Conservation (phyloP, 2,888 invertebrate species). For the Drosophila lutescens region DNA sequence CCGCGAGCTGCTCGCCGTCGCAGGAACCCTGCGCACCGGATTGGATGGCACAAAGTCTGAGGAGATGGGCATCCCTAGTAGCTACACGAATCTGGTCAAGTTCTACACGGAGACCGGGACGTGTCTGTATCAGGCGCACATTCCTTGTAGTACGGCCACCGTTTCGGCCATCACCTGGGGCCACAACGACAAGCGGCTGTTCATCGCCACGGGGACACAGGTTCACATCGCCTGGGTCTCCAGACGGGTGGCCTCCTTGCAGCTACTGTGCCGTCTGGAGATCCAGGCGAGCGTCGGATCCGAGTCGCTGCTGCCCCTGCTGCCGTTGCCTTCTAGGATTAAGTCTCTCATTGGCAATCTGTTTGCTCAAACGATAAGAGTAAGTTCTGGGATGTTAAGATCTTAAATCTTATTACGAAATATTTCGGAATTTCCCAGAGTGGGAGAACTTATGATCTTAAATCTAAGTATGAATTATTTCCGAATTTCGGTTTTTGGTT, state of each 20-base stretch:
- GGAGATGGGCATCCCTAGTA: conserved; percentile 85
- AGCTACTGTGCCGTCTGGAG: conserved; percentile 93
- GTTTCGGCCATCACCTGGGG: conserved; percentile 99
- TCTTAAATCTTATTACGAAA: too few species aligned
- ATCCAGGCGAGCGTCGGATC: conserved; percentile 90
- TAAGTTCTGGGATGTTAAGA: conserved; percentile 82
- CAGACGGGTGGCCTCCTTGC: conserved; percentile 94
- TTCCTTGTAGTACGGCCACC: conserved; percentile 90
- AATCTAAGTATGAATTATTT: too few species aligned
- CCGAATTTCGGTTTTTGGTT: not conserved
- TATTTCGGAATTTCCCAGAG: too few species aligned
- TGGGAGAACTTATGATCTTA: too few species aligned
- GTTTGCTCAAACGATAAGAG: conserved; percentile 97
- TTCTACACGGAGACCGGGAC: conserved; percentile 95
- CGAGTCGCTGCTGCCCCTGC: conserved; percentile 89
- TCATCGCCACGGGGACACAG: conserved; percentile 95
- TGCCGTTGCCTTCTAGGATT: conserved; percentile 95
- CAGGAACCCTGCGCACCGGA: conserved; percentile 87
- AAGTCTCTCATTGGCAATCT: conserved; percentile 93
- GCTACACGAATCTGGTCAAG: conserved; percentile 92
- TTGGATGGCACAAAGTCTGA: conserved; percentile 62
- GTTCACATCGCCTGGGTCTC: conserved; percentile 97
- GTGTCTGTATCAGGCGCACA: conserved; percentile 91
- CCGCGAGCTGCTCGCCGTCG: conserved; percentile 95
- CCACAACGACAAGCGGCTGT: conserved; percentile 97